These are phyloP conservation scores for Kryptolebias ocellatus DNA, from an alignment of 2,797 vertebrate species.

Conservation along the genomic window DNA sequence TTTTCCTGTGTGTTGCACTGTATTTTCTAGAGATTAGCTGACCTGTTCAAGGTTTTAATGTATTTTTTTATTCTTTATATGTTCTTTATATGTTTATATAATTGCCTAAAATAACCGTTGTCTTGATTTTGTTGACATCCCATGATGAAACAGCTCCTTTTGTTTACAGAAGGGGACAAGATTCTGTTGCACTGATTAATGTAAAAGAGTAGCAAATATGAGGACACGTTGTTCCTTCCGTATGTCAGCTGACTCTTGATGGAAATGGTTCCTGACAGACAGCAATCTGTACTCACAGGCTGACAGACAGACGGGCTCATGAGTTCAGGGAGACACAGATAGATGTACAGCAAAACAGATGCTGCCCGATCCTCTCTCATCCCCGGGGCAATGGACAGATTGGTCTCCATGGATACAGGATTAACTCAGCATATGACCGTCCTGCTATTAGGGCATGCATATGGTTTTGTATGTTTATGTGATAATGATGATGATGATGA, in stretches of 20 bases:
- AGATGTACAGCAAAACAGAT: conserved; percentile 69
- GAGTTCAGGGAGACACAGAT: conserved; percentile 43
- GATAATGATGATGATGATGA: neutral
- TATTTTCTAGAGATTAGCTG: no score
- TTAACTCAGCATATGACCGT: conserved; percentile 76
- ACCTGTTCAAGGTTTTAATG: no score
- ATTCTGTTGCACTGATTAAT: neutral
- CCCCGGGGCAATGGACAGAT: conserved; percentile 75
- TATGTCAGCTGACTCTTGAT: conserved; percentile 38
- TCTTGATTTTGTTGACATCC: neutral
- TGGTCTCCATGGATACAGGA: conserved; percentile 83
- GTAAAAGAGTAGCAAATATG: neutral
- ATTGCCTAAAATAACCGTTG: neutral
- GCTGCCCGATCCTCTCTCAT: conserved; percentile 68
- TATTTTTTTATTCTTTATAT: neutral
- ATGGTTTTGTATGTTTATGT: conserved; percentile 1
- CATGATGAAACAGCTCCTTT: neutral
- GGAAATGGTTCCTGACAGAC: conserved; percentile 48
- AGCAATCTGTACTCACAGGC: conserved; percentile 41
- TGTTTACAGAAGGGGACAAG: neutral
- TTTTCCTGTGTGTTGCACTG: no score
- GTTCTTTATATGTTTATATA: neutral
- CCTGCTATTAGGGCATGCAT: conserved; percentile 52
- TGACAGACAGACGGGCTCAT: conserved; percentile 49
- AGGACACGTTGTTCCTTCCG: conserved; percentile 21